Base-by-base conservation (phyloP, 30 jellyfish, hydroid and myxozoan species). In the Hydractinia symbiolongicarpus region DNA sequence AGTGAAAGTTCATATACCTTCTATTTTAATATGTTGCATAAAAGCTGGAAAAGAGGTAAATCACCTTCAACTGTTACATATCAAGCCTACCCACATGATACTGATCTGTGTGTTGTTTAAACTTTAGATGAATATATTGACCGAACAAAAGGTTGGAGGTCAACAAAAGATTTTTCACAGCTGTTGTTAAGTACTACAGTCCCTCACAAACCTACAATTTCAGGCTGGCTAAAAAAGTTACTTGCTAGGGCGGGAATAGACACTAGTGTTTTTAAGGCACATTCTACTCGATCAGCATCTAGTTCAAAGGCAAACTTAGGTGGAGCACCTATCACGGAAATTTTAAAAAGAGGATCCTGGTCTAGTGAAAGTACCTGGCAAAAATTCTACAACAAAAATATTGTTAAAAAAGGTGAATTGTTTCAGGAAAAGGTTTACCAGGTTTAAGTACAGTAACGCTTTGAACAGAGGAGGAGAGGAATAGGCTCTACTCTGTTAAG, bases 211-310 rank as follows among this genome's bases (percentile, higher is more conserved):
- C 73, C 72, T 40, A 75, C 83, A 54, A 75, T 75, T 19, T 75
- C 83, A 30, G 73, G 83, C n/a, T 75, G 78, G 83, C 73, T 75
- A 14, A 75, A 53, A 75, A 51, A 40, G 19, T 54, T 75, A 10
- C 83, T 75, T 44, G 83, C 50, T 40, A 75, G 19, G 50, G 72
- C 83, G 13, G 72, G 83, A 57, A 53, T 75, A 5, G 77, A 20
- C 67, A 75, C 73, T 40, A 53, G 11, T 53, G 50, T 75, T 75
- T 53, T 75, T 53, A 75, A 75, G 76, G 83, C 83, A 21, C 83
- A 75, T 75, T 75, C 83, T 15, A 75, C 71, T 40, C 4, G 83
- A 53, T 53, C 83, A 40, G 83, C 83, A 40, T 60, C 69, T 17
- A 60, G 81, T 16, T 19, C 67, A 5, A 61, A 66, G 51, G 83